Conservation (phyloP, 64 coral and sea anemone species). For the Porites lutea region DNA sequence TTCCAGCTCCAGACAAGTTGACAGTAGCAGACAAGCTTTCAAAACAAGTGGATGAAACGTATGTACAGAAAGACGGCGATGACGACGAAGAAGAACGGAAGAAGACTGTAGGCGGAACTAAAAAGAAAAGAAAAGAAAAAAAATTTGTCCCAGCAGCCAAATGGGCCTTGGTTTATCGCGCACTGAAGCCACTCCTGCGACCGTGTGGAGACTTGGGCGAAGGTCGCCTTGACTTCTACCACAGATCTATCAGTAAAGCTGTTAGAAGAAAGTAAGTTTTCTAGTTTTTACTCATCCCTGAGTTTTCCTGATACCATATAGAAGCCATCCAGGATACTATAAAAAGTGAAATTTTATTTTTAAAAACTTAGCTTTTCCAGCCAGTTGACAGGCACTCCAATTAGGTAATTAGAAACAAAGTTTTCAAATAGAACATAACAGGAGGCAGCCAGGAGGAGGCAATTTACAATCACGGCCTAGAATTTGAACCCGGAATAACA, state of each 20-base stretch:
- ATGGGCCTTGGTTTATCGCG: slow-evolving; percentile 98
- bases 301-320: too few species aligned
- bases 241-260: slow-evolving; percentile 99
- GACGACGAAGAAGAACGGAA: slow-evolving; percentile 59
- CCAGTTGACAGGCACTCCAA: too few species aligned
- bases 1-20: slow-evolving; percentile 12
- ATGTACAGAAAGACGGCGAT: slow-evolving; percentile 64
- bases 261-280: slow-evolving; percentile 86
- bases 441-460: too few species aligned
- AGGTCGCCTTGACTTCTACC: slow-evolving; percentile 96
- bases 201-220: slow-evolving; percentile 99
- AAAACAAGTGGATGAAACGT: slow-evolving; percentile 92
- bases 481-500: too few species aligned
- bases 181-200: slow-evolving; percentile 91
- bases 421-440: too few species aligned
- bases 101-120: background rate
- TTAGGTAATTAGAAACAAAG: too few species aligned
- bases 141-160: slow-evolving; percentile 94
- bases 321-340: too few species aligned
- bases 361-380: too few species aligned
- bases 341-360: too few species aligned
- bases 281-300: background rate
- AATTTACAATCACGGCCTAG: too few species aligned
- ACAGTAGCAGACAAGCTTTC: slow-evolving; percentile 84
- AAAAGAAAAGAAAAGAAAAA: slow-evolving; percentile 62